Conservation (phyloP, 2,797 vertebrate species). For the Emydoidea blandingii region DNA sequence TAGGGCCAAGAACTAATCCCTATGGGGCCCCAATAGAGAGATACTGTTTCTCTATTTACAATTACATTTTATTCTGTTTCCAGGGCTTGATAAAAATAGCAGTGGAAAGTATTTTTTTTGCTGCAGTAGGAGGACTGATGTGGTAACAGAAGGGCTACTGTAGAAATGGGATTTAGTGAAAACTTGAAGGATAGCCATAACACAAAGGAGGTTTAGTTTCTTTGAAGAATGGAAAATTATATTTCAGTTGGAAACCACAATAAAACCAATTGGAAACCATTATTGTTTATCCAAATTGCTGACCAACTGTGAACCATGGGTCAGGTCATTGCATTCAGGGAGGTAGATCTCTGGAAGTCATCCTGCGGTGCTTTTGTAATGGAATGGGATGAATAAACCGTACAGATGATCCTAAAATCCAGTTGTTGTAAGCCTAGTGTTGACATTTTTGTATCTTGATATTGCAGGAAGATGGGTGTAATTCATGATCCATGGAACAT, state of each 20-base stretch:
- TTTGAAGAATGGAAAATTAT: conserved; percentile 64
- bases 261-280: conserved; percentile 30
- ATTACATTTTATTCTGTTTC: background rate
- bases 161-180: conserved; percentile 32
- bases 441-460: conserved; percentile 36
- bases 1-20: background rate
- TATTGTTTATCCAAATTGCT: conserved; percentile 28
- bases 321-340: background rate
- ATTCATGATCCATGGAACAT: conserved; percentile 28
- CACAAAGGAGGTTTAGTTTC: conserved; percentile 7
- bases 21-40: background rate
- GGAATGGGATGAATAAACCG: background rate
- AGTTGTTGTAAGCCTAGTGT: background rate
- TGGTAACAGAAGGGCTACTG: background rate
- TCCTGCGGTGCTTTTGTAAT: background rate
- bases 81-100: background rate
- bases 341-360: background rate
- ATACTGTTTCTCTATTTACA: background rate
- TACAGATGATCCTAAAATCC: background rate
- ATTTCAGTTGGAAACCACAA: conserved; percentile 52
- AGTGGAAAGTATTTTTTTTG: conserved; percentile 18
- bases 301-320: conserved; percentile 37
- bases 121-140: background rate
- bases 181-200: conserved; percentile 48
- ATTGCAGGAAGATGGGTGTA: conserved; percentile 8